phyloP scores from a whole-genome alignment of 2,888 invertebrate genomes.

The Lepidochrysops patricia region DNA sequence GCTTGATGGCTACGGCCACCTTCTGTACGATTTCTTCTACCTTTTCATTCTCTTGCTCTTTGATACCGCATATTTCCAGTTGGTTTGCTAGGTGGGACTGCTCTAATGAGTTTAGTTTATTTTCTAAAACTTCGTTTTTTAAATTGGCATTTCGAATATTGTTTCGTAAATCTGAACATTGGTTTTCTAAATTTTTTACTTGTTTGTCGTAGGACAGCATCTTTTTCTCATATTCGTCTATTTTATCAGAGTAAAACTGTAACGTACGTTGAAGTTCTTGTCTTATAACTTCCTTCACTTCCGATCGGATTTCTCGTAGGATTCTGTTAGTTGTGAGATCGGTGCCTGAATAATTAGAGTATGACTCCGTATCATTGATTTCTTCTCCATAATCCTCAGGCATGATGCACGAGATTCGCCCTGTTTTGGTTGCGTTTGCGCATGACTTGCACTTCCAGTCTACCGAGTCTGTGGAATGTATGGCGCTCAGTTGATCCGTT shows the following conservation, averaged over 20 bases:
- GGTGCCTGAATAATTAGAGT: neutral
- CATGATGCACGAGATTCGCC: slow-evolving; percentile 21
- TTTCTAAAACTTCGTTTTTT: neutral
- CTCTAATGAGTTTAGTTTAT: neutral
- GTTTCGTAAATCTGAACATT: neutral
- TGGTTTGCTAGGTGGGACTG: neutral
- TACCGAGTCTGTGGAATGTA: slow-evolving; percentile 22
- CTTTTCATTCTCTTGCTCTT: neutral
- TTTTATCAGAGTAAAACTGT: neutral
- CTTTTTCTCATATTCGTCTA: neutral
- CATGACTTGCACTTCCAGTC: slow-evolving; percentile 24
- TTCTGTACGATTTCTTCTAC: neutral
- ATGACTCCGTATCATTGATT: neutral
- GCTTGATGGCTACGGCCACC: neutral
- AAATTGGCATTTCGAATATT: neutral
- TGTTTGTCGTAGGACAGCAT: neutral
- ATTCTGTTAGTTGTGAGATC: neutral
- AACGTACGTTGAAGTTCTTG: neutral
- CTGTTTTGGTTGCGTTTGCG: slow-evolving; percentile 16
- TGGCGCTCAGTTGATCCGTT: slow-evolving; percentile 20
- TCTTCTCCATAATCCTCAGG: slow-evolving; percentile 16
- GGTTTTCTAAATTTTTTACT: neutral
- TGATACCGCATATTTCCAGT: neutral
- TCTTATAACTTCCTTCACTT: neutral
- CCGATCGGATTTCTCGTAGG: neutral